phyloP scores from a whole-genome alignment of 2,888 invertebrate species.

The Hydriomena furcata region DNA sequence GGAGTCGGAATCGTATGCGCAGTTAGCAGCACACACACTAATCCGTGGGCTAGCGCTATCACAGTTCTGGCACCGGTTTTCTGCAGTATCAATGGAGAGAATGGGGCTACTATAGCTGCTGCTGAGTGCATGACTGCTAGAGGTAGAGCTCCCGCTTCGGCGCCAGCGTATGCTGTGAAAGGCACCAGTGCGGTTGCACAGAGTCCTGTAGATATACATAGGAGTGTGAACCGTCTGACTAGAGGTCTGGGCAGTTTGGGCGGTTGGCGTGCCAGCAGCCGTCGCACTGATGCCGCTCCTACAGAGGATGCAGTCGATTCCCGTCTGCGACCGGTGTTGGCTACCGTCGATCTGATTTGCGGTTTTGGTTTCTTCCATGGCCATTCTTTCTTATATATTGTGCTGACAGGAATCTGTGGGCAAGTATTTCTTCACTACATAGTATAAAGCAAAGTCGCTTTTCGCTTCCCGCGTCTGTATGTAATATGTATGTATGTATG shows the following conservation, averaged over 20 bases:
- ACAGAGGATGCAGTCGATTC: constrained; percentile 89
- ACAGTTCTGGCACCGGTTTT: constrained; percentile 67
- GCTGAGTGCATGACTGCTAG: constrained; percentile 84
- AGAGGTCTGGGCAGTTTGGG: constrained; percentile 77
- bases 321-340: constrained; percentile 72
- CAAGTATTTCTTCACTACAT: constrained; percentile 1
- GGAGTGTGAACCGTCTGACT: constrained; percentile 76
- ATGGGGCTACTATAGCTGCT: constrained; percentile 83
- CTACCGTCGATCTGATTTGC: constrained; percentile 45
- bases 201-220: constrained; percentile 84
- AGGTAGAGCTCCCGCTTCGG: constrained; percentile 85
- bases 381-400: constrained; percentile 77
- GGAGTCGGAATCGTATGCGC: constrained; percentile 80
- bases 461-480: no score
- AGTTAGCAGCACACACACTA: constrained; percentile 83
- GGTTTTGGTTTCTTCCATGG: constrained; percentile 71
- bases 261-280: constrained; percentile 84
- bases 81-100: constrained; percentile 71
- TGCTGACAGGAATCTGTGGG: constrained; percentile 68
- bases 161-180: constrained; percentile 76
- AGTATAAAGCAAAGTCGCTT: no score
- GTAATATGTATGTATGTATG: no score
- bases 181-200: constrained; percentile 87
- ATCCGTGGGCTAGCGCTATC: constrained; percentile 76
- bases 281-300: constrained; percentile 90